A percentile compares a stretch with the other conserved stretches of the same genome.
Evolutionary conservation across 2,888 invertebrate species (phyloP).

Genomic region (Volucella zonaria): DNA sequence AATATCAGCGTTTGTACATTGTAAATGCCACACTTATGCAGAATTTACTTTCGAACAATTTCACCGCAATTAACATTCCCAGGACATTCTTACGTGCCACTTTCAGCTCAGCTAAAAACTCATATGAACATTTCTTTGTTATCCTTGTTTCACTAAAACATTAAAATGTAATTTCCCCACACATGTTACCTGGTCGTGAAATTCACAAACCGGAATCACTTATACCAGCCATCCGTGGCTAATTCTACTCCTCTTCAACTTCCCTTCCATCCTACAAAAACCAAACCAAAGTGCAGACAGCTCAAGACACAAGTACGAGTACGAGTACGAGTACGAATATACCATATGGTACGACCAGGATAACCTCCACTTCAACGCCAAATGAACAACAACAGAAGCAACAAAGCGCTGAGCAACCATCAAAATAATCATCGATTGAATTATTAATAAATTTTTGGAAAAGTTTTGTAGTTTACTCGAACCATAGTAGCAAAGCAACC

Average conservation of each 20-base stretch:
- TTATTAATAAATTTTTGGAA: conserved; percentile 73
- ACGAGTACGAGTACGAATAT: conserved; percentile 20
- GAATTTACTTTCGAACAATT: no score
- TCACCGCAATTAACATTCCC: no score
- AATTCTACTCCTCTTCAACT: conserved; percentile 36
- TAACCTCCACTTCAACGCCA: conserved; percentile 10
- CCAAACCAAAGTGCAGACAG: conserved; percentile 42
- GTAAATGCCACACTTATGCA: no score
- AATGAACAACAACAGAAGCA: conserved; percentile 71
- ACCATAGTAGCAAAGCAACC: conserved; percentile 25
- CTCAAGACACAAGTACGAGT: conserved; percentile 20
- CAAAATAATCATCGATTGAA: conserved; percentile 74
- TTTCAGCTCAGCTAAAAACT: neutral
- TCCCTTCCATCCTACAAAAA: conserved; percentile 13
- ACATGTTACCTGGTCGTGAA: conserved; percentile 69
- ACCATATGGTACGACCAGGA: neutral
- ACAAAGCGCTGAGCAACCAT: conserved; percentile 73
- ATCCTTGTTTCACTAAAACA: conserved; percentile 61
- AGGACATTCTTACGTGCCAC: neutral
- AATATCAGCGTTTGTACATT: no score
- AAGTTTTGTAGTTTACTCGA: conserved; percentile 63
- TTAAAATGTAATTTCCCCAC: conserved; percentile 72
- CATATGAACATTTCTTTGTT: conserved; percentile 3
- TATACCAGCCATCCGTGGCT: conserved; percentile 66
- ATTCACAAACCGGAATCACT: conserved; percentile 72